Conservation (phyloP, 2,797 vertebrate genomes). For the Erithacus rubecula region DNA sequence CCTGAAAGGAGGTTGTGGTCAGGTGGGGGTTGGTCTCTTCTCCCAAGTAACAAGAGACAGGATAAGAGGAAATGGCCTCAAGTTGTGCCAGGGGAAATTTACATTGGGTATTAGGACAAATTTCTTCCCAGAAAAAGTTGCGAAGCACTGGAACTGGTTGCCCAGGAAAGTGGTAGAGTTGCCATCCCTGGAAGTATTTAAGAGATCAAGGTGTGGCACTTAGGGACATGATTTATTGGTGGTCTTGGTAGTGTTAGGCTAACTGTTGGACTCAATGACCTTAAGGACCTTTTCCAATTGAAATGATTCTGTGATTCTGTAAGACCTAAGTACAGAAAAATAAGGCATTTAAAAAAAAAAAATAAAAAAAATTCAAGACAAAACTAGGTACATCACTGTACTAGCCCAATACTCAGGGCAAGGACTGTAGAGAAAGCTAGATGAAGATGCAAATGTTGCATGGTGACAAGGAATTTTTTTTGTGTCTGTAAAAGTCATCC, state of each 20-base stretch:
- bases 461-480: background rate
- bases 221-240: background rate
- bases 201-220: background rate
- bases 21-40: fast-evolving
- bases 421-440: background rate
- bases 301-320: background rate
- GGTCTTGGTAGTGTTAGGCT: background rate
- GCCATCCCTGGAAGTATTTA: background rate
- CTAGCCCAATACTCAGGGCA: background rate
- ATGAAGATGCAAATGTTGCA: background rate
- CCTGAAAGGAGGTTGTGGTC: background rate
- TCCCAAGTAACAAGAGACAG: background rate
- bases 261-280: background rate
- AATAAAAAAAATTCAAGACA: background rate
- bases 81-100: background rate
- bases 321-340: background rate
- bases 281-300: background rate
- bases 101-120: background rate
- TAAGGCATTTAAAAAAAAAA: background rate
- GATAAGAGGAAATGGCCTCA: background rate
- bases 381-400: background rate
- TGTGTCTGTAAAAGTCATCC: background rate
- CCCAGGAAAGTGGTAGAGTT: background rate
- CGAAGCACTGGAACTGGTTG: background rate
- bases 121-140: background rate